Evolutionary conservation across 2,888 invertebrate species (phyloP).

Genomic region (Neoitamus cyanurus): DNA sequence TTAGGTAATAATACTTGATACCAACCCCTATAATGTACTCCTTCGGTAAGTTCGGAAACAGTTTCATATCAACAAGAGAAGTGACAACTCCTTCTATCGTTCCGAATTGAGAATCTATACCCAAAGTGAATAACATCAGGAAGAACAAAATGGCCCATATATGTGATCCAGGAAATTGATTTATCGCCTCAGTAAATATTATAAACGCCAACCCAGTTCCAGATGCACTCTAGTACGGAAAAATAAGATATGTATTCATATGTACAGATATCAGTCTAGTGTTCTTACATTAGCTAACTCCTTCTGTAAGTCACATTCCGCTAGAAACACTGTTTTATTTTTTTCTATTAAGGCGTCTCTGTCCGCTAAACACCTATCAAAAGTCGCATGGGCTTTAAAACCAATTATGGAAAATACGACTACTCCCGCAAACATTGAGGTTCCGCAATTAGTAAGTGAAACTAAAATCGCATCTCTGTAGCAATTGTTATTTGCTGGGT

Average conservation of each 20-base stretch:
- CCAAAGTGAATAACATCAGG: constrained; percentile 94
- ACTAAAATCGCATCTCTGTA: constrained; percentile 93
- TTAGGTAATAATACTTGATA: background rate
- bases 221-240: constrained; percentile 82
- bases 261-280: background rate
- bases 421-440: constrained; percentile 96
- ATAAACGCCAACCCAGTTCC: constrained; percentile 97
- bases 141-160: constrained; percentile 97
- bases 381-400: constrained; percentile 74
- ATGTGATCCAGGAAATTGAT: constrained; percentile 96
- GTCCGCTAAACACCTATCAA: constrained; percentile 63
- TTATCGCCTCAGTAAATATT: constrained; percentile 97
- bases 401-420: constrained; percentile 97
- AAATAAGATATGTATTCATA: background rate
- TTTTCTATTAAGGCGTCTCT: constrained; percentile 69
- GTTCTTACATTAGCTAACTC: constrained; percentile 86
- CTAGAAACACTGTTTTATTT: constrained; percentile 74
- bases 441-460: constrained; percentile 91
- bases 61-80: constrained; percentile 93
- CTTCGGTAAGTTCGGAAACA: constrained; percentile 91
- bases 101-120: constrained; percentile 96
- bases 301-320: constrained; percentile 84
- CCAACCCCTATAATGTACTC: constrained; percentile 83
- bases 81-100: constrained; percentile 96
- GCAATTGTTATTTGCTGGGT: constrained; percentile 96